Percentiles rank a stretch among this genome's conserved stretches.
Evolutionary conservation across 2,888 invertebrate genomes (phyloP).

Genomic region (Acleris laterana): DNA sequence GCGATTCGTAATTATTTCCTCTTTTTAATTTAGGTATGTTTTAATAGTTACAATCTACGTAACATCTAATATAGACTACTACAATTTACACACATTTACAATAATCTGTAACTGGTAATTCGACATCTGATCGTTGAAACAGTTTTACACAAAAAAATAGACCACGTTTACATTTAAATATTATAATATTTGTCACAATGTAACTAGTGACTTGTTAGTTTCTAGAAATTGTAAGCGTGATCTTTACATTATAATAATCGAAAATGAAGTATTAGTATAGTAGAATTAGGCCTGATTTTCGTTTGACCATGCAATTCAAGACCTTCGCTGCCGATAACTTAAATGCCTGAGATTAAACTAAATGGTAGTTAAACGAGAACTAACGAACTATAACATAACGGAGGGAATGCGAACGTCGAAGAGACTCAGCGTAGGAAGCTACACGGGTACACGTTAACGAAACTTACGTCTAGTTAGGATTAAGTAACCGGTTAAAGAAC

Average conservation of each 20-base stretch:
- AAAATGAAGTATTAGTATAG: conserved; percentile 5
- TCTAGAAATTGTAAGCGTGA: conserved; percentile 19
- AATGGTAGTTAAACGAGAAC: conserved; percentile 8
- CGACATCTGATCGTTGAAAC: conserved; percentile 40
- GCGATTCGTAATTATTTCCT: conserved; percentile 72
- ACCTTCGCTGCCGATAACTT: conserved; percentile 14
- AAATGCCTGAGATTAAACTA: conserved; percentile 25
- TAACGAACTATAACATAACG: conserved; percentile 50
- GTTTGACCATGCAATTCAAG: conserved; percentile 32
- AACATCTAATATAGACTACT: conserved; percentile 80
- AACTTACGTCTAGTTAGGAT: conserved; percentile 46
- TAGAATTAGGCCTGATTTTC: conserved; percentile 32
- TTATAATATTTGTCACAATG: not conserved
- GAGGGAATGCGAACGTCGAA: conserved; percentile 53
- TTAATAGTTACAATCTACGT: conserved; percentile 79
- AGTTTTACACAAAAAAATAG: conserved; percentile 41
- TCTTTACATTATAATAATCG: conserved; percentile 11
- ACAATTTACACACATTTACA: conserved; percentile 82
- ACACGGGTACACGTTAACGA: conserved; percentile 21
- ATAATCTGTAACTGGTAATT: conserved; percentile 71
- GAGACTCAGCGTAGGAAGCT: conserved; percentile 38
- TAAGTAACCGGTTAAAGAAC: conserved; percentile 54
- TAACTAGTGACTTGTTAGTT: not conserved
- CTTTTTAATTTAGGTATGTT: conserved; percentile 65
- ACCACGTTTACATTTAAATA: conserved; percentile 24